Conservation (phyloP, 2,797 vertebrate genomes). For the Anabacerthia variegaticeps region DNA sequence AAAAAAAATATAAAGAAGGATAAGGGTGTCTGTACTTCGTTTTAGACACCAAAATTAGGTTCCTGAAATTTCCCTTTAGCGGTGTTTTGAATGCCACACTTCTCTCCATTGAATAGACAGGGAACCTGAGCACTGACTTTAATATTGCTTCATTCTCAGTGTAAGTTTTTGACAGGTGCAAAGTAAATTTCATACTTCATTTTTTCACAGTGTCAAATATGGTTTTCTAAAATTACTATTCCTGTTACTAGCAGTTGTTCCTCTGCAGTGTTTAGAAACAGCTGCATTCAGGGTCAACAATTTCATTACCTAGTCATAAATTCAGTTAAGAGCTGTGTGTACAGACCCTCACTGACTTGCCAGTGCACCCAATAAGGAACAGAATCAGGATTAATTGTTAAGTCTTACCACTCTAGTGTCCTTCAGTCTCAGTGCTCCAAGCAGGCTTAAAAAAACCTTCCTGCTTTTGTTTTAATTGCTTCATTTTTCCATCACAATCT, state of each 20-base stretch:
- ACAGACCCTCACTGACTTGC: neutral
- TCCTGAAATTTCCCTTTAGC: neutral
- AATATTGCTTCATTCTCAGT: neutral
- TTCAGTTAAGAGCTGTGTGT: neutral
- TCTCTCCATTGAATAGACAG: neutral
- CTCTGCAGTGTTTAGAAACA: neutral
- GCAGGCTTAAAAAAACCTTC: neutral
- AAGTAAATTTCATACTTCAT: neutral
- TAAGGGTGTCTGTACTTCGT: neutral
- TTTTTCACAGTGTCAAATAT: neutral
- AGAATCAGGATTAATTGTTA: neutral
- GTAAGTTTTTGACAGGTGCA: neutral
- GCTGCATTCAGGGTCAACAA: neutral
- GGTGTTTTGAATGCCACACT: neutral
- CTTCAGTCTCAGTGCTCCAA: neutral
- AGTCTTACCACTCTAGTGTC: neutral
- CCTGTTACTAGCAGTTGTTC: neutral
- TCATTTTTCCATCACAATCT: conserved; percentile 15
- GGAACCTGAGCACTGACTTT: neutral
- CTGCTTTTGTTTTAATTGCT: neutral
- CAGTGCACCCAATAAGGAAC: neutral
- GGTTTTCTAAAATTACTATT: neutral
- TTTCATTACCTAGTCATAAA: conserved; percentile 15
- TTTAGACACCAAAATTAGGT: neutral
- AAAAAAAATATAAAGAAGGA: neutral